Percentiles rank a stretch among this genome's conserved stretches.
These are phyloP conservation scores for Brachyhypopomus gauderio DNA, from an alignment of 2,113 vertebrate species.

Conservation along the genomic window DNA sequence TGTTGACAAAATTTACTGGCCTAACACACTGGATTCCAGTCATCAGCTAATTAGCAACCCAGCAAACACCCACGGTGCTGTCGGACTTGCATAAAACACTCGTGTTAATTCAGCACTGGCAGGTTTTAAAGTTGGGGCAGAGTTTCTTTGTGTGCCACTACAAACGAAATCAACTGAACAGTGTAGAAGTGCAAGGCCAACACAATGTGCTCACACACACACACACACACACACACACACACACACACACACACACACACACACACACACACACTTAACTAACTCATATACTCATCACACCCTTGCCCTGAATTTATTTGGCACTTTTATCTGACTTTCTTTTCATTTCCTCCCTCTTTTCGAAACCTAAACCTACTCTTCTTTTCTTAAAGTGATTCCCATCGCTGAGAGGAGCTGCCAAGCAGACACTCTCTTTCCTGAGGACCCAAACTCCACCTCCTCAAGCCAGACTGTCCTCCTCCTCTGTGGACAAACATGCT, in stretches of 20 bases:
- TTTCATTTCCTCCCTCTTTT: constrained; percentile 25
- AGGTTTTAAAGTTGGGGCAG: too few species aligned
- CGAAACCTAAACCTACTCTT: constrained; percentile 20
- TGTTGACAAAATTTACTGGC: too few species aligned
- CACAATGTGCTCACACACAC: too few species aligned
- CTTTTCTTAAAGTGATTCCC: constrained; percentile 16
- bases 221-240: too few species aligned
- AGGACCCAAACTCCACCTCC: constrained; percentile 28
- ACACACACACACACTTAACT: background rate
- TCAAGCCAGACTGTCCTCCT: constrained; percentile 34
- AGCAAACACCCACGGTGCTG: too few species aligned
- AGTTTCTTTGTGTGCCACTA: too few species aligned
- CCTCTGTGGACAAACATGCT: constrained; percentile 66
- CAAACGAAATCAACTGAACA: too few species aligned
- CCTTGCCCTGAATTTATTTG: constrained; percentile 28
- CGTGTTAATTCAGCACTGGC: too few species aligned
- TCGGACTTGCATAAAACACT: too few species aligned
- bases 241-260: too few species aligned
- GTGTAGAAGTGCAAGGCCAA: background rate
- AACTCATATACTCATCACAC: background rate
- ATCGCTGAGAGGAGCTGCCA: constrained; percentile 1
- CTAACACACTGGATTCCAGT: too few species aligned
- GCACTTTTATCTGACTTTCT: constrained; percentile 23
- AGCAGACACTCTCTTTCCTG: constrained; percentile 19
- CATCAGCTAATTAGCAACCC: too few species aligned